A percentile compares a stretch with the other conserved stretches of the same genome.
Evolutionary conservation across 2,797 vertebrate species (phyloP).

Genomic region (Chelmon rostratus): DNA sequence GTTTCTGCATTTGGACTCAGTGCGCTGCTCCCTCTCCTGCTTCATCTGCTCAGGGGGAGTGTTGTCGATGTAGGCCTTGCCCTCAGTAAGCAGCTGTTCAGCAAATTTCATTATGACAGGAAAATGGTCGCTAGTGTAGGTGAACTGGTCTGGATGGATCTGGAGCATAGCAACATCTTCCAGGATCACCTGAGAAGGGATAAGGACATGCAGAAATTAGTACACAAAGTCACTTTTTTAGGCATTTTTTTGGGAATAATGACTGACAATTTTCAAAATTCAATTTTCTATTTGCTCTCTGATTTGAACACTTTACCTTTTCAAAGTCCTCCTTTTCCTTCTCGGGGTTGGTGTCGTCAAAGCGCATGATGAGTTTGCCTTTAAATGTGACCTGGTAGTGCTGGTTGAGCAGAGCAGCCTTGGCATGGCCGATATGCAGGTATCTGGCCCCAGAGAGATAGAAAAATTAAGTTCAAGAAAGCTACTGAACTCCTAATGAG

Average conservation of each 20-base stretch:
- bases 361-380: slow-evolving; percentile 99
- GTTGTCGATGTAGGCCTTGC: slow-evolving; percentile 95
- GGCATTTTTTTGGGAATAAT: neutral
- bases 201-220: neutral
- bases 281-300: neutral
- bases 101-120: slow-evolving; percentile 90
- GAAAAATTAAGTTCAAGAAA: neutral
- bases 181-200: slow-evolving; percentile 91
- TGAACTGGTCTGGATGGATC: slow-evolving; percentile 97
- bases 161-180: slow-evolving; percentile 97
- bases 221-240: neutral
- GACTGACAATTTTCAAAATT: neutral
- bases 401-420: slow-evolving; percentile 98
- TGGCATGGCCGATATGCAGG: slow-evolving; percentile 97
- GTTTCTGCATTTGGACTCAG: slow-evolving; percentile 90
- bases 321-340: slow-evolving; percentile 99
- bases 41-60: slow-evolving; percentile 97
- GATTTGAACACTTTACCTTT: slow-evolving; percentile 86
- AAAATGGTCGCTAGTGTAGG: slow-evolving; percentile 98
- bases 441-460: slow-evolving; percentile 84
- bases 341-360: slow-evolving; percentile 99
- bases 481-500: neutral
- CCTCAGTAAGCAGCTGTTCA: slow-evolving; percentile 93
- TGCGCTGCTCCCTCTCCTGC: slow-evolving; percentile 94
- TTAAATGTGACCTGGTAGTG: slow-evolving; percentile 98